A percentile compares a stretch with the other conserved stretches of the same genome.
These are phyloP conservation scores for Drosophila asahinai DNA, from an alignment of 1,140 invertebrate species.

Conservation along the genomic window DNA sequence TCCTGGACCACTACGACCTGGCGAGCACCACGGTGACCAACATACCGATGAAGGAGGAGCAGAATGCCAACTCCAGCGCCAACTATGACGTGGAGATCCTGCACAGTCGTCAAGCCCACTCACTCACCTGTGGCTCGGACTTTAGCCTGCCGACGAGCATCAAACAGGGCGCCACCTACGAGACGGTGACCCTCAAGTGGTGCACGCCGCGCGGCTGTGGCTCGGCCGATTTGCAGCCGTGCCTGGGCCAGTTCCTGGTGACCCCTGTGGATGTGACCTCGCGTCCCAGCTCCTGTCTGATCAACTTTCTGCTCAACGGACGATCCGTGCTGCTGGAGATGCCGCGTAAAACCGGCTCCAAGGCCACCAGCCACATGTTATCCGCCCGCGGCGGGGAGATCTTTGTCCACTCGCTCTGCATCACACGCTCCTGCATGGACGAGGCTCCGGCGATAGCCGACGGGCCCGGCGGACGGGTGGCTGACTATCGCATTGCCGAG, in stretches of 20 bases:
- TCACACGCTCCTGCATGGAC: conserved; percentile 94
- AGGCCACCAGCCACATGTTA: conserved; percentile 96
- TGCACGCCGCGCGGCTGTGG: conserved; percentile 95
- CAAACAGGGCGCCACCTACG: conserved; percentile 86
- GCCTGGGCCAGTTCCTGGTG: conserved; percentile 93
- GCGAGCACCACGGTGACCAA: conserved; percentile 98
- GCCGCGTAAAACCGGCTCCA: conserved; percentile 93
- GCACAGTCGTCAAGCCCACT: conserved; percentile 94
- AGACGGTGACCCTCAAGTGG: conserved; percentile 96
- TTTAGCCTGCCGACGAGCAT: conserved; percentile 86
- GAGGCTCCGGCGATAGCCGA: conserved; percentile 98
- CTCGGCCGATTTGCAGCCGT: conserved; percentile 91
- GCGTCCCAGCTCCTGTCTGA: conserved; percentile 97
- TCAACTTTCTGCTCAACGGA: conserved; percentile 97
- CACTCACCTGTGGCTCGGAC: conserved; percentile 89
- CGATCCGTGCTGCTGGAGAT: conserved; percentile 98
- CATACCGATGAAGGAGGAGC: conserved; percentile 99
- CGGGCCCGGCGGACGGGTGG: conserved; percentile 95
- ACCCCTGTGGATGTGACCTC: conserved; percentile 98
- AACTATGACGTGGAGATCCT: conserved; percentile 99
- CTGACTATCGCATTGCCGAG: conserved; percentile 95
- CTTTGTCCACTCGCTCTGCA: conserved; percentile 96
- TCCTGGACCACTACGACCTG: conserved; percentile 95
- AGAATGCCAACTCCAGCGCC: conserved; percentile 98
- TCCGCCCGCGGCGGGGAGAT: conserved; percentile 98